Base-by-base conservation (phyloP, 2,113 vertebrate genomes). In the Notarius quadriscutis region DNA sequence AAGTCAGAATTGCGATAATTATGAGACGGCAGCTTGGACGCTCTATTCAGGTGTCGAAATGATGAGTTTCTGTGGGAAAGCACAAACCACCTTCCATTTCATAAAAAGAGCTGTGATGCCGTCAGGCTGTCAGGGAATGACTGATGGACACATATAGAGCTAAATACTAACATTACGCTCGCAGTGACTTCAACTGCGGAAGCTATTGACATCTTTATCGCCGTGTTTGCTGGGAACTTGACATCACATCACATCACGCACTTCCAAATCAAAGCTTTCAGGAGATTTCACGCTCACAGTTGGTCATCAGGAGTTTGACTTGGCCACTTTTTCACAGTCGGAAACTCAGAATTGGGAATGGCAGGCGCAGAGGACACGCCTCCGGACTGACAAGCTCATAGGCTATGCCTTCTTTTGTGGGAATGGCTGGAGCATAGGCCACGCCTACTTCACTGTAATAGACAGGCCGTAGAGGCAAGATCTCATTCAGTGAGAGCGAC, bases 1-100 rank as follows among this genome's bases (percentile, higher is more conserved):
- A 48, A 81, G 57, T 62, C 79, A 81, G 57, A 62, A 62, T 81
- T 41, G 41, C 18, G 10, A 30, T 81, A 25, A 81, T 81, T 81
- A 62, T 12, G 20, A 81, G 57, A 11, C 18, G 18, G 5, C 57
- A 60, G 55, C n/a, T 81, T 41, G 30, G 57, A 20, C n/a, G 10
- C 62, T 62, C 79, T 81, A 41, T 62, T 48, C 79, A 62, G 58
- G 30, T 11, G 0, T 62, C 6, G 79, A 62, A 81, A 62, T 41
- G 57, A 81, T 81, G 14, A 48, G 30, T 81, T 62, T 81, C 57
- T 15, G 62, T 81, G 30, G 30, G 3, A 48, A 81, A 18, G 10
- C 18, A 41, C 30, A 48, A 62, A 81, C 62, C 79, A 62, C 34
- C 30, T 62, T 57, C 25, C 51, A 15, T 5, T 57, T 57, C 0